These are phyloP conservation scores for Helarctos malayanus DNA, from an alignment of 2,797 vertebrate species.

Conservation along the genomic window DNA sequence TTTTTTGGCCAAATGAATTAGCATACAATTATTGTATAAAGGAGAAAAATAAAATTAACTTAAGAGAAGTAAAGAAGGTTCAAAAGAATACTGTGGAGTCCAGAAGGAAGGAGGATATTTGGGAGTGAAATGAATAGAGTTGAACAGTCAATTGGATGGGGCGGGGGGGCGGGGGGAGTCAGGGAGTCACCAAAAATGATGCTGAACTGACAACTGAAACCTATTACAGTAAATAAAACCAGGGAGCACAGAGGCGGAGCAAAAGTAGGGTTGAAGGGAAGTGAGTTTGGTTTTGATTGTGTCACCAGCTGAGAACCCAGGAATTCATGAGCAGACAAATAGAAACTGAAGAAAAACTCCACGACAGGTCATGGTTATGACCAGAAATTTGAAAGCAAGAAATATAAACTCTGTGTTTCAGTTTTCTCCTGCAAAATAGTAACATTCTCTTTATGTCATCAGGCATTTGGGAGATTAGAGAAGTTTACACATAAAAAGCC, in stretches of 20 bases:
- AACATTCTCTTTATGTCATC: neutral
- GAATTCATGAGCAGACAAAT: neutral
- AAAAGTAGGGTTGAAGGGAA: neutral
- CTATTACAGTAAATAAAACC: rapidly evolving
- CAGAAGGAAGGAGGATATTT: neutral
- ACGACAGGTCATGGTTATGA: neutral
- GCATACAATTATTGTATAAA: neutral
- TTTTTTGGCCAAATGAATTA: neutral
- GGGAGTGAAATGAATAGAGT: neutral
- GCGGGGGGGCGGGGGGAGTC: neutral
- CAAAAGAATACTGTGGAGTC: neutral
- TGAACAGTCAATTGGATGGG: neutral
- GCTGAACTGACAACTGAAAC: neutral
- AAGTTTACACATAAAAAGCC: neutral
- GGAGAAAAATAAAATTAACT: neutral
- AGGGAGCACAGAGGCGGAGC: neutral
- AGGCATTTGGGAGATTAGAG: neutral
- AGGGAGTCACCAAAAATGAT: neutral
- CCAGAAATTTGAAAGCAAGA: neutral
- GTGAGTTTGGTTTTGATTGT: neutral
- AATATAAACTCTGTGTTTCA: neutral
- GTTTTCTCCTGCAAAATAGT: neutral
- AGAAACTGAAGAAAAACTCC: neutral
- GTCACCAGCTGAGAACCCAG: neutral
- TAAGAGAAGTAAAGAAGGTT: neutral